Base-by-base conservation (phyloP, 2,797 vertebrate genomes). In the Phaenicophaeus curvirostris region DNA sequence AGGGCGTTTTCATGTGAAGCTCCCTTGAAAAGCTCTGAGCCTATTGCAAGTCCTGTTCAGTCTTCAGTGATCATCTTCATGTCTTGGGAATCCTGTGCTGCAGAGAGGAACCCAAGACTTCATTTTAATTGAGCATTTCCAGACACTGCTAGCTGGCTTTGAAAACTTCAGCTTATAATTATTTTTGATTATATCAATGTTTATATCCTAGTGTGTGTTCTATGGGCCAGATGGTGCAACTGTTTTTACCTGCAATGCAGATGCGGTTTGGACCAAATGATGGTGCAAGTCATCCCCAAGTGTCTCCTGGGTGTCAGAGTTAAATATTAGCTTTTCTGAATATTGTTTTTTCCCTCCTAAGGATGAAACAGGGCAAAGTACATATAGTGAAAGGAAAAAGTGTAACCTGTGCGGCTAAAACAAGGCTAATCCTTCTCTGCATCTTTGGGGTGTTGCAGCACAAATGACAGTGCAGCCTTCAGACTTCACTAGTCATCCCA, bases 191-290 rank as follows among this genome's bases (percentile, higher is more conserved):
- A 53, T 72, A 85, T 62, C 78, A 68, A 66, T 91, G 90, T 92
- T 95, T 91, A 81, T 91, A 62, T 93, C 85, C 92, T 55, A 27
- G 50, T 13, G 23, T 94, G 84, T 0, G 0, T 94, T 63, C 68
- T 28, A 7, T 31, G 87, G 75, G 46, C 90, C 93, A 95, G 93
- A 93, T 96, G 96, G 92, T 74, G n/a, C 73, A 19, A 31, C 57
- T 87, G 84, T 95, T 96, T 55, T 75, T 91, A 96, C 92, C 95
- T 93, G 90, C 95, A 93, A 69, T 95, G 93, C 87, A 94, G 95
- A 89, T 62, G 89, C 58, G 91, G 46, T 95, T 95, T 91, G 92
- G 85, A 82, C 95, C 92, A 93, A 92, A 87, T 54, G 51, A 51
- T 83, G 75, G 65, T 62, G 72, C 83, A 87, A 95, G 94, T 95